Evolutionary conservation across 1,140 invertebrate species (phyloP).

Genomic region (Drosophila melanica): DNA sequence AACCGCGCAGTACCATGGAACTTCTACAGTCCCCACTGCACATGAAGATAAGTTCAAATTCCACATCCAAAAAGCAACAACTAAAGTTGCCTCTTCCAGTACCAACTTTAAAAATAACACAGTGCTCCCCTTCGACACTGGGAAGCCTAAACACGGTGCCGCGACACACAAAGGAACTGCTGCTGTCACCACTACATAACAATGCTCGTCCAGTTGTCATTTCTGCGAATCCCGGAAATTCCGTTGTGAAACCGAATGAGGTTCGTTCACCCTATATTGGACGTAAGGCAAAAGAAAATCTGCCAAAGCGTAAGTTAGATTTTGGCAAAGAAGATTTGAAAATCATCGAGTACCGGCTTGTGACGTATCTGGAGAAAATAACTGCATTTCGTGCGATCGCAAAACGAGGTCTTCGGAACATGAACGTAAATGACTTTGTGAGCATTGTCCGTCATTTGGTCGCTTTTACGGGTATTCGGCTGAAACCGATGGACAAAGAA

Average conservation of each 20-base stretch:
- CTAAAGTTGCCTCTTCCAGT: neutral
- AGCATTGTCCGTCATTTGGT: constrained; percentile 35
- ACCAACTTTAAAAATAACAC: neutral
- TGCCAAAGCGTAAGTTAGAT: constrained; percentile 1
- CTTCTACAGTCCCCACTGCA: constrained; percentile 7
- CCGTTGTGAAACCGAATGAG: neutral
- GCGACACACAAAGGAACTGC: constrained; percentile 14
- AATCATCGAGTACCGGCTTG: neutral
- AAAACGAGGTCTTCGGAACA: constrained; percentile 18
- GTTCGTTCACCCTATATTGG: neutral
- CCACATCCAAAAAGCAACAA: neutral
- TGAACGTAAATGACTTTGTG: constrained; percentile 47
- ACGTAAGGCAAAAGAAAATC: neutral
- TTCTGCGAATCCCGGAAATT: neutral
- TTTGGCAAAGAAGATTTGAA: neutral
- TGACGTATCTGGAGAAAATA: neutral
- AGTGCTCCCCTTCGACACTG: neutral
- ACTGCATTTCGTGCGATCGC: constrained; percentile 3
- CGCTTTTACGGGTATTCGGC: constrained; percentile 4
- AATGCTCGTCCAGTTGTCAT: neutral
- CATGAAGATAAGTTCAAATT: too few species aligned
- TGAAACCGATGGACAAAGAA: constrained; percentile 13
- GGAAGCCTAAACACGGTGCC: neutral
- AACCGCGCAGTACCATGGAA: neutral
- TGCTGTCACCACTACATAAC: constrained; percentile 18